A percentile compares a stretch with the other conserved stretches of the same genome.
phyloP scores from a whole-genome alignment of 2,113 vertebrate genomes.

The Cepphus grylle region DNA sequence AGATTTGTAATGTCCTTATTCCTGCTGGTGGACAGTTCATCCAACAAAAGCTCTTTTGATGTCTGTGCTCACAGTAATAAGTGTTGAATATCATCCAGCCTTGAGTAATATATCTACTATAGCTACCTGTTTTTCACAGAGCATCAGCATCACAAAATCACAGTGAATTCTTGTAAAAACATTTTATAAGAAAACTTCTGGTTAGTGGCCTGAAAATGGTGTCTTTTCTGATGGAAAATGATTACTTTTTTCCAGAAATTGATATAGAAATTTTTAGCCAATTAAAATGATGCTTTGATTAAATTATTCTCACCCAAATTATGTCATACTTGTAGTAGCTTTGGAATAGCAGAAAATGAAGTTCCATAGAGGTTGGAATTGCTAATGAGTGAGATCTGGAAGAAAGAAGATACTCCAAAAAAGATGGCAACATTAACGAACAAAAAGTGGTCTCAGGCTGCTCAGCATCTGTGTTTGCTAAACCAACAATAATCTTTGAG shows the following conservation, averaged over 20 bases:
- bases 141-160: not conserved
- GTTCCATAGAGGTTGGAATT: not conserved
- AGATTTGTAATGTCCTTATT: not conserved
- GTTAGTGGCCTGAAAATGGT: not conserved
- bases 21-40: not conserved
- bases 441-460: not conserved
- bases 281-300: not conserved
- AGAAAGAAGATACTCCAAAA: not conserved
- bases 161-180: not conserved
- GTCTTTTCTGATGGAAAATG: not conserved
- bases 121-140: not conserved
- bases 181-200: not conserved
- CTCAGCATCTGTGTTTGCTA: not conserved
- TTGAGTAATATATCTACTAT: not conserved
- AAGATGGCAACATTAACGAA: not conserved
- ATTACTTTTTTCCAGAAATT: not conserved
- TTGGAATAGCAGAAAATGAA: not conserved
- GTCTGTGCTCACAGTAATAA: not conserved
- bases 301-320: not conserved
- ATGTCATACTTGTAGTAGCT: not conserved
- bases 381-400: not conserved
- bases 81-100: not conserved
- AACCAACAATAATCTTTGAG: not conserved
- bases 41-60: not conserved
- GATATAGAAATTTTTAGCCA: not conserved